These are phyloP conservation scores for Leptatherina wallacei DNA, from an alignment of 2,797 vertebrate genomes.

Conservation along the genomic window DNA sequence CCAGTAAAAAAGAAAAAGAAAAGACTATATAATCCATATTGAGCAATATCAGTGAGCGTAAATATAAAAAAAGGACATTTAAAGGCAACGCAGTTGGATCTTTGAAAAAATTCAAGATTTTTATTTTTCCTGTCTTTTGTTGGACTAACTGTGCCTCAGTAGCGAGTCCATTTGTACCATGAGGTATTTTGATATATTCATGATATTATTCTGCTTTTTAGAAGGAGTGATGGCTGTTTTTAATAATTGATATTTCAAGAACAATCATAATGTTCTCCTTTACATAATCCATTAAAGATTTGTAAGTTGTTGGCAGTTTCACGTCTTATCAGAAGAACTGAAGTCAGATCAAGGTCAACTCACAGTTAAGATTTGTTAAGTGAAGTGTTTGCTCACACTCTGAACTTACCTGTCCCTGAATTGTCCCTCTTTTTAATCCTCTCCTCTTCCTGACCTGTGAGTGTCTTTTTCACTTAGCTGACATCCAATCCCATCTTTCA, in stretches of 20 bases:
- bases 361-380: neutral
- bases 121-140: neutral
- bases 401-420: slow-evolving; percentile 1
- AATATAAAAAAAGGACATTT: neutral
- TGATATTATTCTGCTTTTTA: neutral
- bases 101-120: too few species aligned
- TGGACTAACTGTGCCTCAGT: too few species aligned
- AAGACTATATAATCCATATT: neutral
- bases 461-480: neutral
- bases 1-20: neutral
- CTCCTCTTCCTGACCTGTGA: neutral
- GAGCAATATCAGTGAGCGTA: neutral
- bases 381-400: neutral
- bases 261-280: neutral
- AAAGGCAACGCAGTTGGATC: too few species aligned
- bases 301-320: neutral
- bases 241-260: neutral
- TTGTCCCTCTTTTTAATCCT: neutral
- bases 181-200: neutral
- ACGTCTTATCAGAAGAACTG: neutral
- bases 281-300: neutral
- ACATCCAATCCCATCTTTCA: slow-evolving; percentile 2
- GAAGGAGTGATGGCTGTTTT: neutral
- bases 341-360: slow-evolving; percentile 2
- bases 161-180: neutral